Evolutionary conservation across 2,113 vertebrate genomes (phyloP).

Genomic region (Eulemur macaco): DNA sequence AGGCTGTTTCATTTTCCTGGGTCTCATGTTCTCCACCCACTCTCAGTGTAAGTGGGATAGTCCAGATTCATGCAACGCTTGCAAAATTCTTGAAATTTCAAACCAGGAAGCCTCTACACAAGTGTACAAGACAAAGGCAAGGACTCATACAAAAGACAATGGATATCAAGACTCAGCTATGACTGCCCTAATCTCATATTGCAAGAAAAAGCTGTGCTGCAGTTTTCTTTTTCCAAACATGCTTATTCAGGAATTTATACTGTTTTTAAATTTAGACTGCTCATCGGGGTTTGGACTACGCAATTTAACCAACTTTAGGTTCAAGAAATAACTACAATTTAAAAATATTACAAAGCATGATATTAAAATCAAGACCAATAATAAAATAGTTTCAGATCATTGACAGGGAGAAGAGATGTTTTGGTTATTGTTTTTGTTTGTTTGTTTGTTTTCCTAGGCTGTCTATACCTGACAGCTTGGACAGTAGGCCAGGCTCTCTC

Average conservation of each 20-base stretch:
- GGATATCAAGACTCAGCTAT: too few relatives aligned
- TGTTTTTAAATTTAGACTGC: background rate
- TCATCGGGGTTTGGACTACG: background rate
- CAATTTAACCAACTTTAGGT: background rate
- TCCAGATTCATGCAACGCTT: conserved; percentile 46
- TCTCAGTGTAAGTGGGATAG: conserved; percentile 41
- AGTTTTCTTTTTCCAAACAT: background rate
- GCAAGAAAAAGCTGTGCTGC: background rate
- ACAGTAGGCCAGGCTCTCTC: background rate
- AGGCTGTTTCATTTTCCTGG: conserved; percentile 22
- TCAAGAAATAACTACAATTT: background rate
- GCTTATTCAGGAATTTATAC: background rate
- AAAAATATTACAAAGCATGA: background rate
- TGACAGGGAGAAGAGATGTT: background rate
- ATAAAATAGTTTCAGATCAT: background rate
- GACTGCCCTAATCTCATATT: background rate
- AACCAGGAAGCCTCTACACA: background rate
- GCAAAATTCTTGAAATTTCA: conserved; percentile 65
- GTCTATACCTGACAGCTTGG: background rate
- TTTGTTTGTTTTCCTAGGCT: too few relatives aligned
- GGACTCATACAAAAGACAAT: background rate
- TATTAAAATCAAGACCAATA: background rate
- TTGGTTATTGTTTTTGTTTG: background rate
- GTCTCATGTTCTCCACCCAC: conserved; percentile 50
- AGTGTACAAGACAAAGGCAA: background rate